Evolutionary conservation across 2,888 invertebrate genomes (phyloP).

Genomic region (Campoplex capitator): DNA sequence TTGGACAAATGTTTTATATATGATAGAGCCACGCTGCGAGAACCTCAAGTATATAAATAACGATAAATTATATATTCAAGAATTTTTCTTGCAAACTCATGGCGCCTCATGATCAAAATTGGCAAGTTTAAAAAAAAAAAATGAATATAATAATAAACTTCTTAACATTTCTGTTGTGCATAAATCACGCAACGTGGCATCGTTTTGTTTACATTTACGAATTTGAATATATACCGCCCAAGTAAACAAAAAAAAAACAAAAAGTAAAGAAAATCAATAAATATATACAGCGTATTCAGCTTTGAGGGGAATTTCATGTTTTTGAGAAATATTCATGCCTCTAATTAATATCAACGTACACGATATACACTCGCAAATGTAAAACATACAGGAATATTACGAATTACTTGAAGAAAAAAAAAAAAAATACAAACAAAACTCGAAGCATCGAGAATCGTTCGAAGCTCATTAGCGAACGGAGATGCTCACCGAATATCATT

Average conservation of each 20-base stretch:
- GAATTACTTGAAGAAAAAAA: constrained; percentile 42
- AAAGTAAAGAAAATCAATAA: constrained; percentile 41
- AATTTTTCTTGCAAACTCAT: not conserved
- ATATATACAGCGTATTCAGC: constrained; percentile 46
- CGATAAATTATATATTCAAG: constrained; percentile 36
- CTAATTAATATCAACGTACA: constrained; percentile 44
- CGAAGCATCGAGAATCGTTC: constrained; percentile 43
- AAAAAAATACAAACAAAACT: constrained; percentile 13
- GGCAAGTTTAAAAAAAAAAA: no score
- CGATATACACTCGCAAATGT: constrained; percentile 30
- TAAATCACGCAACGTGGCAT: constrained; percentile 45
- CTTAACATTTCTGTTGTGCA: constrained; percentile 7
- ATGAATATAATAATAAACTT: not conserved
- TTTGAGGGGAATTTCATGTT: constrained; percentile 43
- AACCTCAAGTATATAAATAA: constrained; percentile 3
- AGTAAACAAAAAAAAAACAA: constrained; percentile 40
- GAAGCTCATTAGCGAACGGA: constrained; percentile 39
- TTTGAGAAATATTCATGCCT: constrained; percentile 26
- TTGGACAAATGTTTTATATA: constrained; percentile 62
- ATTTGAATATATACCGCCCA: constrained; percentile 60
- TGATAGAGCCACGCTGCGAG: constrained; percentile 57
- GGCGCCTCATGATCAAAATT: not conserved
- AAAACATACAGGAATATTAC: constrained; percentile 27
- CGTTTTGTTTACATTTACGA: constrained; percentile 38
- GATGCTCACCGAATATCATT: constrained; percentile 58